A percentile compares a stretch with the other conserved stretches of the same genome.
These are phyloP conservation scores for Calidris pugnax DNA, from an alignment of 2,113 vertebrate genomes.

Conservation along the genomic window DNA sequence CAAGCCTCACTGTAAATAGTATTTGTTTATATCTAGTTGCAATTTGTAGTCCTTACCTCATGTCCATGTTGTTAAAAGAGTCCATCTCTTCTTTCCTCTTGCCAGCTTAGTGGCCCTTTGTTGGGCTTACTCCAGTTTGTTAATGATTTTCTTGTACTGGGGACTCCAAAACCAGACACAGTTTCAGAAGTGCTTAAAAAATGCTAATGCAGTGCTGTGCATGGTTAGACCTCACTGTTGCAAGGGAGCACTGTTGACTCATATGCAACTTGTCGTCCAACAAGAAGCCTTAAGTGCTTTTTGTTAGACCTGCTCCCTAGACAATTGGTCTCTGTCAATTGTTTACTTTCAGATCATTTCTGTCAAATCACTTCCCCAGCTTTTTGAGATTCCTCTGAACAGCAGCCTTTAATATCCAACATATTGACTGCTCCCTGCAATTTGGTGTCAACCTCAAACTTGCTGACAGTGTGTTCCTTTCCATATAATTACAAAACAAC, in stretches of 20 bases:
- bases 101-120: rapidly evolving
- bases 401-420: not conserved
- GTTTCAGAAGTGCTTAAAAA: not conserved
- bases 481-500: not conserved
- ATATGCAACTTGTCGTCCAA: not conserved
- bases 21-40: not conserved
- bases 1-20: not conserved
- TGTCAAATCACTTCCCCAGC: not conserved
- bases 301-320: not conserved
- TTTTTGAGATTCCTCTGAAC: not conserved
- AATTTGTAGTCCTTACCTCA: not conserved
- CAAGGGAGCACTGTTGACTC: not conserved
- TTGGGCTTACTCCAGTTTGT: not conserved
- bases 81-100: not conserved
- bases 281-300: not conserved
- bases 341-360: not conserved
- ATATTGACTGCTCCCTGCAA: not conserved
- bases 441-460: not conserved
- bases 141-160: not conserved
- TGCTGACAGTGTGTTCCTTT: not conserved
- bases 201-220: not conserved
- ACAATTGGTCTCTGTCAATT: rapidly evolving
- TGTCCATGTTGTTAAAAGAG: not conserved
- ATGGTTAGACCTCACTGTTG: not conserved
- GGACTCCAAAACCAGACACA: not conserved